These are phyloP conservation scores for Spinus pinus DNA, from an alignment of 2,797 vertebrate species.

Conservation along the genomic window DNA sequence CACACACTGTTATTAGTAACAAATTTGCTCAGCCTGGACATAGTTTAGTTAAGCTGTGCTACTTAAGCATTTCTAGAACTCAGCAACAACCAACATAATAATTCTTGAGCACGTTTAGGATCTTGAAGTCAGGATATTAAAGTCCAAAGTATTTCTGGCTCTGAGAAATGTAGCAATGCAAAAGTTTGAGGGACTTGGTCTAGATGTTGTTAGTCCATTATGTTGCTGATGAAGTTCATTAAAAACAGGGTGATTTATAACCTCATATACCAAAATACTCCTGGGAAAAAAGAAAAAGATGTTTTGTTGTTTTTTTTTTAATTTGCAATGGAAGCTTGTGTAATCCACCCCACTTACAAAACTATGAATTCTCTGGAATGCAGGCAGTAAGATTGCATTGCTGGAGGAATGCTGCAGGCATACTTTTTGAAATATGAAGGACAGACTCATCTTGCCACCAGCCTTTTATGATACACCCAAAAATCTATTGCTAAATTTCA, in stretches of 20 bases:
- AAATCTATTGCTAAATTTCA: not conserved
- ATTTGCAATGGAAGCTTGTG: not conserved
- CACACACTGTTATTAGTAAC: not conserved
- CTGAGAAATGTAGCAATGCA: fast-evolving
- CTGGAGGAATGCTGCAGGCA: not conserved
- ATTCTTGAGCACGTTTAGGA: not conserved
- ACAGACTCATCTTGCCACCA: not conserved
- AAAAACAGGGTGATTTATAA: not conserved
- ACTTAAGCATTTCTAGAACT: not conserved
- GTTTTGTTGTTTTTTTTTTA: not conserved
- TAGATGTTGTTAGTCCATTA: not conserved
- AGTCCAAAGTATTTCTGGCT: not conserved
- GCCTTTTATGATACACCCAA: not conserved
- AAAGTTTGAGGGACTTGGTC: not conserved
- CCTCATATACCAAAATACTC: not conserved
- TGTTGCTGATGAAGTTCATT: not conserved
- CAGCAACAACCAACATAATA: not conserved
- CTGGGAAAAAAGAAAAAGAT: not conserved
- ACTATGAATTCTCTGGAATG: not conserved
- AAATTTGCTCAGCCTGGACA: not conserved
- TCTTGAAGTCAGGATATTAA: not conserved
- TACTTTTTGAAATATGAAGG: not conserved
- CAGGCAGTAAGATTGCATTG: not conserved
- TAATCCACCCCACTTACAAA: not conserved
- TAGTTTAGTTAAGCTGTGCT: not conserved